Conservation (phyloP, 2,797 vertebrate species). For the Sebastes kiyomatsui region DNA sequence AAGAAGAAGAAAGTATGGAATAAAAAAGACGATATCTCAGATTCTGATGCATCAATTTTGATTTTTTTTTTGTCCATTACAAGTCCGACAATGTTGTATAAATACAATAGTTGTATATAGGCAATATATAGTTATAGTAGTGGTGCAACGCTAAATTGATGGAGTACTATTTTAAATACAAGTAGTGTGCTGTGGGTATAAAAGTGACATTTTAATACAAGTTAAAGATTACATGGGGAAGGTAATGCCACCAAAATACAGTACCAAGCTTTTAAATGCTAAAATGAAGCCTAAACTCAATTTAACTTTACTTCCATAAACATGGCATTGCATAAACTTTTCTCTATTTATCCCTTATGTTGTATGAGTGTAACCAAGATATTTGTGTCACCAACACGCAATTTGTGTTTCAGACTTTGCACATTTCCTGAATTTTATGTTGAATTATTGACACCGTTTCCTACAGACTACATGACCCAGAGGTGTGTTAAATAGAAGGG, state of each 20-base stretch:
- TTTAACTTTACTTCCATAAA: neutral
- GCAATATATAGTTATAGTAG: no score
- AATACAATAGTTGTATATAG: no score
- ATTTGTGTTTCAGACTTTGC: neutral
- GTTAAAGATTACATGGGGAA: neutral
- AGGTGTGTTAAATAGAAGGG: constrained; percentile 33
- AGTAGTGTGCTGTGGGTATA: neutral
- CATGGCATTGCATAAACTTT: no score
- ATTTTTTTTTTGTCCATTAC: no score
- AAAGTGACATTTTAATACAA: neutral
- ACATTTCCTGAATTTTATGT: neutral
- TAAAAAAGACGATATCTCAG: no score
- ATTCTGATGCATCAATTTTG: no score
- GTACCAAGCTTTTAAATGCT: neutral
- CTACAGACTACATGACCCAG: constrained; percentile 22
- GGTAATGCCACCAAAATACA: neutral
- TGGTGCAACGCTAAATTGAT: no score
- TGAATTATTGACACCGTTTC: constrained; percentile 10
- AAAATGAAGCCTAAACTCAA: neutral
- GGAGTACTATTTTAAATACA: no score
- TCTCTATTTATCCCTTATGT: neutral
- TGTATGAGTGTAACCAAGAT: neutral
- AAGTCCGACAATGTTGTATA: no score
- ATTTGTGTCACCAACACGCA: neutral
- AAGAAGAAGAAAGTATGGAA: no score